Conservation (phyloP, 2,113 vertebrate genomes). For the Amazona guildingii region DNA sequence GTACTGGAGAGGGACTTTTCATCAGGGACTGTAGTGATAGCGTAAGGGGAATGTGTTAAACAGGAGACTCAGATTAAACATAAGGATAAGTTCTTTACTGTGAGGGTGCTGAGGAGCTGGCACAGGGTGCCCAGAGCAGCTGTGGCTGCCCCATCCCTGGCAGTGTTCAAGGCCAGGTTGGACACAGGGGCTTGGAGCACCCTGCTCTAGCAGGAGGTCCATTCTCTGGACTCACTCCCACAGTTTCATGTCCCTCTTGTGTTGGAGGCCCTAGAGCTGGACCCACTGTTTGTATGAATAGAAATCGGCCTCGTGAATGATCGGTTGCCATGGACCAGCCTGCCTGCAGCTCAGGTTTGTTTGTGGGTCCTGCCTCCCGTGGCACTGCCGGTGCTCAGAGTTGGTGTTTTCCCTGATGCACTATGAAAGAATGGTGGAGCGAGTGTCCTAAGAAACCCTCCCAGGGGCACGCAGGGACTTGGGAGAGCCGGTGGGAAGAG, state of each 20-base stretch:
- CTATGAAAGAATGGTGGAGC: not conserved
- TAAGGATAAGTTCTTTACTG: not conserved
- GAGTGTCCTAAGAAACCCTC: not conserved
- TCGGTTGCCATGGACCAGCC: accelerated
- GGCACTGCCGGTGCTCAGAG: not conserved
- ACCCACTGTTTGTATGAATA: not conserved
- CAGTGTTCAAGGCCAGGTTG: not conserved
- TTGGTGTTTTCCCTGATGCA: not conserved
- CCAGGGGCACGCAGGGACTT: not conserved
- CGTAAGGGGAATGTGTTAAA: not conserved
- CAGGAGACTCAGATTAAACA: not conserved
- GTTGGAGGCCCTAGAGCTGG: not conserved
- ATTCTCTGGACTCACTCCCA: not conserved
- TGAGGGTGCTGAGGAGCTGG: not conserved
- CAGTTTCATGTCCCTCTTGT: not conserved
- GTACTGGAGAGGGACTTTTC: not conserved
- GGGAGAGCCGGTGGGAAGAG: not conserved
- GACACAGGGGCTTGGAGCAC: not conserved
- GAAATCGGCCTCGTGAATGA: too few species aligned
- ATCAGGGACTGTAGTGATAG: not conserved
- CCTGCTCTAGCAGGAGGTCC: not conserved
- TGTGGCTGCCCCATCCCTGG: not conserved
- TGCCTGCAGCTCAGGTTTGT: not conserved
- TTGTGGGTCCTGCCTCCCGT: not conserved
- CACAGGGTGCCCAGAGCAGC: not conserved